Evolutionary conservation across 2,888 invertebrate genomes (phyloP), one percentile per base, ranked within the genome.

Genomic region (Eupithecia exiguata): DNA sequence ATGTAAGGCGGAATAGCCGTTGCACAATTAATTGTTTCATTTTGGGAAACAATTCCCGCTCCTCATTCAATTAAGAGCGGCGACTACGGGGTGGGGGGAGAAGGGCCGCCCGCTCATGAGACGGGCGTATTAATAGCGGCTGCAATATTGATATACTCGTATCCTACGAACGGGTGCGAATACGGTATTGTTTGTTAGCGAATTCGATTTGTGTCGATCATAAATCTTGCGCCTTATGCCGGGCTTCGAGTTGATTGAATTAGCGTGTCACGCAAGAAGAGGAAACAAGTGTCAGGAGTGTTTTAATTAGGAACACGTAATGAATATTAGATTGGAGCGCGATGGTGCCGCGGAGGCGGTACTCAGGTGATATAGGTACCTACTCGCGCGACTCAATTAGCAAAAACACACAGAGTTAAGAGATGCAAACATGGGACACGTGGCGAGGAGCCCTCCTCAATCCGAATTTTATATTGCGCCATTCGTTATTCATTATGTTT

Each of bases 21-120:
- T 94, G 94, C 94, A 94, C 94, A 94, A 94, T 94, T 94, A 94
- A 94, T 94, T 94, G 94, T 94, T 94, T 94, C 94, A 94, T 94
- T 94, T 94, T 94, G 94, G 94, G 94, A 94, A 94, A 94, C 94
- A 94, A 94, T 94, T 94, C 93, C 94, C 94, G 93, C 94, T 94
- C 94, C 94, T 94, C 94, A 94, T 94, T 94, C 94, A 94, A 94
- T 94, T 94, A 94, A 93, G 94, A 94, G 94, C 92, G 94, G 92
- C 94, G 94, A 92, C 90, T 88, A 89, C 87, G 89, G 90, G 89
- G 82, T 86, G 81, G 81, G 81, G 81, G 80, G 67, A 80, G 82
- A 83, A 83, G 84, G 84, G 82, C 85, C 88, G 89, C 87, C 90
- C 91, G 91, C 91, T 92, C 93, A 92, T 92, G 94, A 94, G 94